phyloP scores from a whole-genome alignment of 2,888 invertebrate genomes.

The Amiota minor region DNA sequence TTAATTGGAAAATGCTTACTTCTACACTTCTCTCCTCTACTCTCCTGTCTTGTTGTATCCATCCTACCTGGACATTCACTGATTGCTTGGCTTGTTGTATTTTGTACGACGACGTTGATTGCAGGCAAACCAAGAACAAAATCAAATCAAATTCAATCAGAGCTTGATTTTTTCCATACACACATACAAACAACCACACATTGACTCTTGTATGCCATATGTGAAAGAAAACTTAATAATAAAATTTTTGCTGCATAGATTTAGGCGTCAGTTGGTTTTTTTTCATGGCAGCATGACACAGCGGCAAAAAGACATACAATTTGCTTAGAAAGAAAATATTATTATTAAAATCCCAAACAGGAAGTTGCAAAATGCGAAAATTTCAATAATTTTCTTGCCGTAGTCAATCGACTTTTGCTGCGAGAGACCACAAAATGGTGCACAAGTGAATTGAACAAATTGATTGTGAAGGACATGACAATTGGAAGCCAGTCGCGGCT shows the following conservation, averaged over 20 bases:
- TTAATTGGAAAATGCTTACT: conserved; percentile 17
- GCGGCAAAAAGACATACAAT: too few relatives aligned
- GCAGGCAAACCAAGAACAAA: too few relatives aligned
- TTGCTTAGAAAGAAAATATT: too few relatives aligned
- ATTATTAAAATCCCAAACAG: conserved; percentile 16
- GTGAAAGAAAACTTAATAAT: too few relatives aligned
- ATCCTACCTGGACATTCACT: not conserved
- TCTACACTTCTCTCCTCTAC: not conserved
- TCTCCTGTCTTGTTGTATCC: too few relatives aligned
- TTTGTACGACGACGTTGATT: too few relatives aligned
- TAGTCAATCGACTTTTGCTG: conserved; percentile 36
- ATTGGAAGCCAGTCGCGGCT: conserved; percentile 8
- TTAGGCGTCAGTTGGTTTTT: not conserved
- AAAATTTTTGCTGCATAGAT: conserved; percentile 1
- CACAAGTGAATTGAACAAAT: conserved; percentile 43
- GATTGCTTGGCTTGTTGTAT: conserved; percentile 18
- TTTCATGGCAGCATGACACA: too few relatives aligned
- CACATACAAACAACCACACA: too few relatives aligned
- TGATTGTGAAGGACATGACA: conserved; percentile 19
- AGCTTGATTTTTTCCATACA: too few relatives aligned
- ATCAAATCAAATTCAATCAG: too few relatives aligned
- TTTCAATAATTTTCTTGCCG: conserved; percentile 57
- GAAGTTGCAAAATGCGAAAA: conserved; percentile 44
- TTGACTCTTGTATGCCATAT: too few relatives aligned
- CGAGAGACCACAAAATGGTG: conserved; percentile 55